Base-by-base conservation (phyloP, 2,888 invertebrate genomes). In the Venusia cambrica region DNA sequence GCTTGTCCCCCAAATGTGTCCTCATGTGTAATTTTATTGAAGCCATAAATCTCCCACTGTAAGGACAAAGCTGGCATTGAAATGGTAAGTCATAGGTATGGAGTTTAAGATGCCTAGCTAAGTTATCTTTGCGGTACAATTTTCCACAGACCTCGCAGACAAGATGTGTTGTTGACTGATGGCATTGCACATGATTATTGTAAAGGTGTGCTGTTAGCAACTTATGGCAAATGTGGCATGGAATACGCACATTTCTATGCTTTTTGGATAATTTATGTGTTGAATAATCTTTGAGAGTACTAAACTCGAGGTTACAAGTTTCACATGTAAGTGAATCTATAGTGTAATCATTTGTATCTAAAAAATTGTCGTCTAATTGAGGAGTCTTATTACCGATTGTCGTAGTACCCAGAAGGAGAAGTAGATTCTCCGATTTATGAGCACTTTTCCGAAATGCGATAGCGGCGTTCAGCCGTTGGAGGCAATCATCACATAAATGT, bases 81-180 rank as follows among this genome's bases (percentile, higher is more conserved):
- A 59, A 74, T 5, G 77, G 77, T 2, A 77, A 45, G 2, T 71
- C 58, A 32, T 54, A 64, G 17, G 44, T 72, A 19, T 77, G 77
- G 2, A 62, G 27, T 27, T 66, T 72, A 4, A 74, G 43, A 36
- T 78, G 77, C 10, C 74, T 51, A 0, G 59, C 24, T 15, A 78
- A 54, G 44, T 77, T 75, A 6, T 73, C 73, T 52, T 76, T 76
- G 1, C 73, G 60, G 27, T 65, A 74, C 5, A 74, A 45, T 34
- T 75, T 74, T 0, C 77, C 77, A 37, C 77, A 77, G 5, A 75
- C 57, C 5, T 77, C 77, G 46, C 77, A 76, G 9, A 74, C 48
- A 2, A 71, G 46, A 34, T 73, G 73, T 1, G 68, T 55, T 7
- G 57, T 49, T 2, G 62, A 57, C 30, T 60, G 45, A 28, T 71